Evolutionary conservation across 35 echinoderm and acorn worm genomes (phyloP).

Genomic region (Ophioderma brevispina): DNA sequence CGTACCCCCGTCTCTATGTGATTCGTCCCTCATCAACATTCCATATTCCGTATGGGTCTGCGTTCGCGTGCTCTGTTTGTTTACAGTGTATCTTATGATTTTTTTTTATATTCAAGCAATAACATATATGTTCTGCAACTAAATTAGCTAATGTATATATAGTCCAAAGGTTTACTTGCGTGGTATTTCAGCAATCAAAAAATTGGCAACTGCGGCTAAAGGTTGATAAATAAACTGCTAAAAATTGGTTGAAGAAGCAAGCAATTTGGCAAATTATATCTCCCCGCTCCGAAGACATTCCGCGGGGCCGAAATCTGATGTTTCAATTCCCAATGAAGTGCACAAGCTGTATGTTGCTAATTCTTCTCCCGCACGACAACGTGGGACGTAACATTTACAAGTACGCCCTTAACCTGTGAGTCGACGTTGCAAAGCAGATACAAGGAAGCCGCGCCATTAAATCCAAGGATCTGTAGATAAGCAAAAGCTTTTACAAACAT

Average conservation of each 20-base stretch:
- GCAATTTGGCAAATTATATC: background rate
- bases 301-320: background rate
- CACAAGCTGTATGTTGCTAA: background rate
- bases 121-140: background rate
- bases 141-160: background rate
- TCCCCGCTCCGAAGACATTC: background rate
- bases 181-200: background rate
- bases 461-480: background rate
- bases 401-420: background rate
- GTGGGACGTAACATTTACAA: background rate
- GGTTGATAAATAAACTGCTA: background rate
- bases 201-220: background rate
- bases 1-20: too few species aligned
- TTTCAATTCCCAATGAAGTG: background rate
- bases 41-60: constrained; percentile 1
- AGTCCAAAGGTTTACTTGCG: background rate
- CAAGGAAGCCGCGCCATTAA: constrained; percentile 22
- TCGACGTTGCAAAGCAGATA: constrained; percentile 5
- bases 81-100: too few species aligned
- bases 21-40: background rate
- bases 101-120: background rate
- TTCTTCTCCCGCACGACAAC: background rate
- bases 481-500: background rate
- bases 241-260: background rate
- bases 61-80: too few species aligned